Percentiles rank a stretch among this genome's conserved stretches.
Evolutionary conservation across 2,888 invertebrate genomes (phyloP).

Genomic region (Dysmachus trigonus): DNA sequence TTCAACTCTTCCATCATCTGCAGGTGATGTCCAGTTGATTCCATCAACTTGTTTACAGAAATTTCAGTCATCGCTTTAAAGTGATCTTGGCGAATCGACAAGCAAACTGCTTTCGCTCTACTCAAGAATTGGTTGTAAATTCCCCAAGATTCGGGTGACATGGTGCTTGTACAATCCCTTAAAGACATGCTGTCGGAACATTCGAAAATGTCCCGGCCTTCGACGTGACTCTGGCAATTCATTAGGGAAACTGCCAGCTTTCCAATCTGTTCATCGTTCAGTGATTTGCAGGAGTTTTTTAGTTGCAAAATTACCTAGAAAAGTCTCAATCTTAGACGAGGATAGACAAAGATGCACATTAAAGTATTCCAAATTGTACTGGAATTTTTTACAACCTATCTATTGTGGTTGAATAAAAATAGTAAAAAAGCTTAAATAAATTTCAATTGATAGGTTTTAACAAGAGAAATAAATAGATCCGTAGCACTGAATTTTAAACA

Average conservation of each 20-base stretch:
- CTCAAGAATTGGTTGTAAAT: slow-evolving; percentile 75
- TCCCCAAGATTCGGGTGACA: slow-evolving; percentile 75
- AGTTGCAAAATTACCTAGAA: slow-evolving; percentile 70
- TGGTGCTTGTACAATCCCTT: slow-evolving; percentile 68
- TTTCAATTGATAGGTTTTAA: too few species aligned
- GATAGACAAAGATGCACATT: background rate
- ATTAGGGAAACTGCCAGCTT: slow-evolving; percentile 74
- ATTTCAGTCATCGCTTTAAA: slow-evolving; percentile 73
- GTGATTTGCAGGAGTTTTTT: slow-evolving; percentile 67
- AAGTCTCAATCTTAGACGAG: background rate
- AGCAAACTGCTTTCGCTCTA: slow-evolving; percentile 74
- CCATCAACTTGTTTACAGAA: slow-evolving; percentile 72
- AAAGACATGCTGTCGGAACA: slow-evolving; percentile 70
- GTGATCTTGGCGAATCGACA: slow-evolving; percentile 71
- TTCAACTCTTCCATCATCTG: slow-evolving; percentile 59
- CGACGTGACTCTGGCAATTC: slow-evolving; percentile 73
- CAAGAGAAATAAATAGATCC: too few species aligned
- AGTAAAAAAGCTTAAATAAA: too few species aligned
- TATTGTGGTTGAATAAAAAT: background rate
- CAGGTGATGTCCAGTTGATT: slow-evolving; percentile 67
- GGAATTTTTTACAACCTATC: too few species aligned
- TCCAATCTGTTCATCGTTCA: slow-evolving; percentile 73
- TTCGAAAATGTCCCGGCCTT: slow-evolving; percentile 69
- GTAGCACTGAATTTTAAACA: too few species aligned
- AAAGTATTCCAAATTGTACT: background rate